A percentile compares a stretch with the other conserved stretches of the same genome.
Conservation (phyloP, 2,113 vertebrate species). For the Petromus typicus region DNA sequence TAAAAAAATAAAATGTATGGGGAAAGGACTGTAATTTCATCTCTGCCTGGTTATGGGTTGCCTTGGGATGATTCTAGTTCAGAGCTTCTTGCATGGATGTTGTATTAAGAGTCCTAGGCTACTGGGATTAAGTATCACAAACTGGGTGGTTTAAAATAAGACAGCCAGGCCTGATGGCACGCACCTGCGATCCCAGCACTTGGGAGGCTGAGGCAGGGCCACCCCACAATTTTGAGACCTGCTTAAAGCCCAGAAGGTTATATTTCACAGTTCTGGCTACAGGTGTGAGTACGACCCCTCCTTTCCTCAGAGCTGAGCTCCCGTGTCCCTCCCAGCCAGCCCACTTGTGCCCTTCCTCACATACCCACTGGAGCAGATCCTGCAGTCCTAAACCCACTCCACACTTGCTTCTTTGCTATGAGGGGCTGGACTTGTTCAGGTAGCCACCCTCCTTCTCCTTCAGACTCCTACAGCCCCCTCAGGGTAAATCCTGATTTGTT, state of each 20-base stretch:
- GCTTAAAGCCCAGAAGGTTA: not conserved
- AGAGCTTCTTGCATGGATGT: not conserved
- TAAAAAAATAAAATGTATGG: not conserved
- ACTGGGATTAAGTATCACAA: not conserved
- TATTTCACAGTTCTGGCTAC: not conserved
- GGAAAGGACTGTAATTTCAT: not conserved
- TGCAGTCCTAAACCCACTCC: not conserved
- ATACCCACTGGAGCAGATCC: not conserved
- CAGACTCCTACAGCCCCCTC: not conserved
- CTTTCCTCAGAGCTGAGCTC: not conserved
- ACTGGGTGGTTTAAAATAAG: not conserved
- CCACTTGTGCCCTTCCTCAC: not conserved
- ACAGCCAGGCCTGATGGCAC: not conserved
- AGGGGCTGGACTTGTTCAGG: not conserved
- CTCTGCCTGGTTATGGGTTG: not conserved
- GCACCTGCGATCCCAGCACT: not conserved
- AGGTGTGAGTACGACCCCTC: too few species aligned
- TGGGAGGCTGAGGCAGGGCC: not conserved
- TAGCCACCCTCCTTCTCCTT: not conserved
- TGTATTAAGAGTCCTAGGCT: not conserved
- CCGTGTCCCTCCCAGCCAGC: not conserved
- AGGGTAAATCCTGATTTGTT: not conserved
- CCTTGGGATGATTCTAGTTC: constrained; percentile 9
- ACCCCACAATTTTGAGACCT: not conserved
- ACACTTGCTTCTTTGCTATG: not conserved